Evolutionary conservation across 2,888 invertebrate species (phyloP).

Genomic region (Diarsia rubi): DNA sequence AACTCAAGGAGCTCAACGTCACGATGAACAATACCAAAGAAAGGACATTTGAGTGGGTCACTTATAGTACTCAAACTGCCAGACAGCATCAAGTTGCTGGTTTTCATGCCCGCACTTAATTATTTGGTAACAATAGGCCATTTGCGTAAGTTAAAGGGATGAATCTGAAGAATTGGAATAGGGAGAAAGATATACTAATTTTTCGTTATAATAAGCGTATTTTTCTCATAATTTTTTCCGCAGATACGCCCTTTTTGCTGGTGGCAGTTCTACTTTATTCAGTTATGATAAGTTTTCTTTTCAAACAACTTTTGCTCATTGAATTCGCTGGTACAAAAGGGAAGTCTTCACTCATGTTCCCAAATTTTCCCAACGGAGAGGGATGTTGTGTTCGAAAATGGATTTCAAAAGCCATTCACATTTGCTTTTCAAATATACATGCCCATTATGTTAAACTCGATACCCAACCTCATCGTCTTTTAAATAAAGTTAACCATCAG

Average conservation of each 20-base stretch:
- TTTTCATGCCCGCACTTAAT: neutral
- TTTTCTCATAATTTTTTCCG: neutral
- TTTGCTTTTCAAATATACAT: neutral
- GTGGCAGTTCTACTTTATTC: neutral
- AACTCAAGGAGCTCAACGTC: too few species aligned
- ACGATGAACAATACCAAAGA: too few species aligned
- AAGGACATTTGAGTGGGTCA: too few species aligned
- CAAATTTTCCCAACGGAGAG: too few species aligned
- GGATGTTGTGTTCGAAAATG: neutral
- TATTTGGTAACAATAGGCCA: neutral
- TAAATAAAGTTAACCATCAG: neutral
- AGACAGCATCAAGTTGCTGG: neutral
- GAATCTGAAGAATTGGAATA: neutral
- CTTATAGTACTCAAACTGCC: too few species aligned
- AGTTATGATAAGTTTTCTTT: neutral
- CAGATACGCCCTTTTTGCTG: neutral
- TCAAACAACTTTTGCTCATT: neutral
- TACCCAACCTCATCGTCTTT: neutral
- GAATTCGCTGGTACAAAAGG: neutral
- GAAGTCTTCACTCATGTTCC: neutral
- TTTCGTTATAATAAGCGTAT: neutral
- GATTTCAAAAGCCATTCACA: slow-evolving; percentile 1
- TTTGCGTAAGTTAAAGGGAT: neutral
- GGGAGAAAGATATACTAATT: neutral
- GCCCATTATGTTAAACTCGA: slow-evolving; percentile 2